phyloP scores from a whole-genome alignment of 2,113 vertebrate genomes.

The Nesoenas mayeri region DNA sequence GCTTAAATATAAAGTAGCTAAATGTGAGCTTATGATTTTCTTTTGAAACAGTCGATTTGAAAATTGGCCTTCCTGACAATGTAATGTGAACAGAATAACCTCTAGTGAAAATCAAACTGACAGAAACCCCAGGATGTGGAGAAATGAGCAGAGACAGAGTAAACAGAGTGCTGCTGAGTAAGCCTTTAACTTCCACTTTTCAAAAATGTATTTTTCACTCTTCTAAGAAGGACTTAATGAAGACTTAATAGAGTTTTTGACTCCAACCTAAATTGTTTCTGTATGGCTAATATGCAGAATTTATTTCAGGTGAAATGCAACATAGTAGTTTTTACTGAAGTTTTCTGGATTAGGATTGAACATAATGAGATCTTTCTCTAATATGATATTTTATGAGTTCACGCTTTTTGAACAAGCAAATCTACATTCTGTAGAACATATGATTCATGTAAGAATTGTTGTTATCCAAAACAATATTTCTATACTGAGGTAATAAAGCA shows the following conservation, averaged over 20 bases:
- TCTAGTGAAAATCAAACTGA: not conserved
- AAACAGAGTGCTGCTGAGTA: not conserved
- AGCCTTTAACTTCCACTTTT: not conserved
- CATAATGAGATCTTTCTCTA: not conserved
- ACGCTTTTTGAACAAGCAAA: not conserved
- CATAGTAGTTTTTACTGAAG: not conserved
- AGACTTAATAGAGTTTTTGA: not conserved
- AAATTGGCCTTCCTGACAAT: not conserved
- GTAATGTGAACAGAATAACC: not conserved
- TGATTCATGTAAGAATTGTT: not conserved
- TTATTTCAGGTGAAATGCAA: not conserved
- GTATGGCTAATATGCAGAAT: not conserved
- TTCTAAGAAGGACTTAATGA: not conserved
- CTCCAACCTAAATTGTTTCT: not conserved
- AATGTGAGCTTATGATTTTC: not conserved
- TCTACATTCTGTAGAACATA: not conserved
- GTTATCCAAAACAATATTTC: not conserved
- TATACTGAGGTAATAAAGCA: not conserved
- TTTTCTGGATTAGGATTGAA: not conserved
- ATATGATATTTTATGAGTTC: not conserved
- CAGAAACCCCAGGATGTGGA: not conserved
- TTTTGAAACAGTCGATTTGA: not conserved
- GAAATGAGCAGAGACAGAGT: not conserved
- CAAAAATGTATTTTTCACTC: not conserved
- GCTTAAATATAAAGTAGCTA: not conserved